Conservation (phyloP, 2,888 invertebrate species). For the Venustoraphidia nigricollis region DNA sequence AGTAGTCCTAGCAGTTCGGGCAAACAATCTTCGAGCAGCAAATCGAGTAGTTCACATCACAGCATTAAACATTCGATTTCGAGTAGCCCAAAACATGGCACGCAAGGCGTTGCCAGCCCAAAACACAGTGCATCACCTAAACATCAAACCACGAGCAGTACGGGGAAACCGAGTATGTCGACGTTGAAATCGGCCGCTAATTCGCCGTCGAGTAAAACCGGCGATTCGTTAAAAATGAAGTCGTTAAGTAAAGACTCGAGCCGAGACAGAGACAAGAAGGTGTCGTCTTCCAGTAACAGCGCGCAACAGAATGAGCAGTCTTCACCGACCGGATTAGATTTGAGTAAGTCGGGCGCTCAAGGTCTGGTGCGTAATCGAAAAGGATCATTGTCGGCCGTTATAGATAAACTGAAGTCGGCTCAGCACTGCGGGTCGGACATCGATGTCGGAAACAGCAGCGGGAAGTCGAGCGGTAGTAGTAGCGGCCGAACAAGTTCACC, state of each 20-base stretch:
- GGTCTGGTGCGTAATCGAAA: constrained; percentile 51
- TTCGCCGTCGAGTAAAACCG: constrained; percentile 49
- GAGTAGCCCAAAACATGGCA: constrained; percentile 56
- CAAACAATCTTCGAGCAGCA: constrained; percentile 31
- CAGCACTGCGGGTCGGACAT: constrained; percentile 46
- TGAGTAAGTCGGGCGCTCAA: constrained; percentile 41
- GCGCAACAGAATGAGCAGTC: constrained; percentile 46
- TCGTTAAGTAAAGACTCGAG: constrained; percentile 32
- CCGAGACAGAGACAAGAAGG: constrained; percentile 30
- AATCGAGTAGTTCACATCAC: constrained; percentile 38
- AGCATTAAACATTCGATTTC: constrained; percentile 65
- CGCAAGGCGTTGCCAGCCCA: constrained; percentile 54
- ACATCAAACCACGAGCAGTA: constrained; percentile 49
- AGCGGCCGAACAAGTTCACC: constrained; percentile 12
- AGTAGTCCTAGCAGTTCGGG: constrained; percentile 37
- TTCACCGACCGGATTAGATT: constrained; percentile 39
- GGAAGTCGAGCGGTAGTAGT: constrained; percentile 26
- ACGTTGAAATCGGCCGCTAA: constrained; percentile 66
- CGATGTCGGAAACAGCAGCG: constrained; percentile 32
- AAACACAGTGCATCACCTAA: constrained; percentile 73
- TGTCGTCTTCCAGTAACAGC: constrained; percentile 17
- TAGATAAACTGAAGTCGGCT: constrained; percentile 62
- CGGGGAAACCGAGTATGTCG: constrained; percentile 82
- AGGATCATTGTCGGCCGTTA: constrained; percentile 67
- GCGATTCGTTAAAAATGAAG: constrained; percentile 35